Evolutionary conservation across 2,113 vertebrate species (phyloP), one percentile per base, ranked within the genome.

Genomic region (Dolichotis patagonum): DNA sequence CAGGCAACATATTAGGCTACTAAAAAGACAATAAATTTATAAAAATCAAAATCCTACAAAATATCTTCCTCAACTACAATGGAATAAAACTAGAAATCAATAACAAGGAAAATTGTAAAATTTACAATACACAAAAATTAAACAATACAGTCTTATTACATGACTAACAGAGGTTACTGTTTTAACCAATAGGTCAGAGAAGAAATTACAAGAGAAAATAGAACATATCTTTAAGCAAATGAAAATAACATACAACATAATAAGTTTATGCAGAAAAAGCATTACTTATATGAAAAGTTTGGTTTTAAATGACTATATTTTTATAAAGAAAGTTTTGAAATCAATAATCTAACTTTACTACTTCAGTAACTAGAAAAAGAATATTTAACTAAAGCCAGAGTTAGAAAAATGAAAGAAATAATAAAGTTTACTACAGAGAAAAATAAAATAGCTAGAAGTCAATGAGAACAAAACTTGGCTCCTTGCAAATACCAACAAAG

Each of bases 401-500:
- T 30, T 63, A 63, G 49, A 8, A 78, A 73, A 84, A 62, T 94
- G 43, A 75, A 92, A 17, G 49, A 77, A 88, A 85, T 85, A 30
- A 63, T 67, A 81, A 81, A 82, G 17, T 69, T 56, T 41, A 49
- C 10, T 35, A 11, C 24, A 92, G n/a, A 90, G 26, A 69, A 30
- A 92, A 94, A 41, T 46, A 24, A 89, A 90, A 86, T 63, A 84
- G 10, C 46, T 63, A 86, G n/a, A 86, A 82, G 7, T 86, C 49
- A 65, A 82, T 56, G 49, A 89, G 67, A 90, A 58, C 2, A 56
- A 84, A 86, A 63, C 38, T 80, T 78, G 49, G 5, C 78, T 84
- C 41, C 69, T 94, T 94, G 32, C 90, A 81, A 92, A 83, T 32
- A 83, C 56, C 67, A 90, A 83, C n/a, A 92, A 88, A 88, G 83